Evolutionary conservation across 2,113 vertebrate species (phyloP).

Genomic region (Lasiurus cinereus): DNA sequence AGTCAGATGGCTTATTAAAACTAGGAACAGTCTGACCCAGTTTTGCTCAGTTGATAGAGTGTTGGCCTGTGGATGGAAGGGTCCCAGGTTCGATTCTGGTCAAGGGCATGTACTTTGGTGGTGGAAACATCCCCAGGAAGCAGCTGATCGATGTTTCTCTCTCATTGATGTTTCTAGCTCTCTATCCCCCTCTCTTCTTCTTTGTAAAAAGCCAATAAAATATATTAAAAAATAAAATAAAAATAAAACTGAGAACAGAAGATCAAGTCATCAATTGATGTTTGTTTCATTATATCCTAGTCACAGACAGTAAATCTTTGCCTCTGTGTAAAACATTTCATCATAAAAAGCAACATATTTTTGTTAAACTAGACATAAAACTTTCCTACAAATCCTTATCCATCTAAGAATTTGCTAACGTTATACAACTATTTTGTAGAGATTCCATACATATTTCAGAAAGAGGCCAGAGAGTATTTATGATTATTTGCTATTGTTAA

Average conservation of each 20-base stretch:
- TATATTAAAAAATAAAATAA: conserved; percentile 7
- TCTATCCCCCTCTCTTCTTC: no score
- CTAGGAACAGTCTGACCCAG: neutral
- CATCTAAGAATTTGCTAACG: conserved; percentile 47
- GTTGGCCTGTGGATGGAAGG: no score
- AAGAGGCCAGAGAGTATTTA: neutral
- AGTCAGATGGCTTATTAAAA: conserved; percentile 44
- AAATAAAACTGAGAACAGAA: conserved; percentile 6
- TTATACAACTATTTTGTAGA: conserved; percentile 51
- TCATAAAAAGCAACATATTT: conserved; percentile 64
- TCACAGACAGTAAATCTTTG: conserved; percentile 52
- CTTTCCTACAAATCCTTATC: conserved; percentile 12
- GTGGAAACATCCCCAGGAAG: no score
- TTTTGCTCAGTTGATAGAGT: no score
- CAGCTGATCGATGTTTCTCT: no score
- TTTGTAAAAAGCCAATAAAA: no score
- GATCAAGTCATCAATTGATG: neutral
- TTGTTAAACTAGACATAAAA: conserved; percentile 69
- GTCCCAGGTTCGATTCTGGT: no score
- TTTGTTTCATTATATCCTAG: conserved; percentile 36
- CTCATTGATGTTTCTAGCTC: no score
- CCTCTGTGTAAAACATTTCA: conserved; percentile 39
- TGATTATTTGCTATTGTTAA: neutral
- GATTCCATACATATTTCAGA: conserved; percentile 63
- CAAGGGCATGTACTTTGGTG: no score